Evolutionary conservation across 2,113 vertebrate genomes (phyloP).

Genomic region (Podarcis raffonei): DNA sequence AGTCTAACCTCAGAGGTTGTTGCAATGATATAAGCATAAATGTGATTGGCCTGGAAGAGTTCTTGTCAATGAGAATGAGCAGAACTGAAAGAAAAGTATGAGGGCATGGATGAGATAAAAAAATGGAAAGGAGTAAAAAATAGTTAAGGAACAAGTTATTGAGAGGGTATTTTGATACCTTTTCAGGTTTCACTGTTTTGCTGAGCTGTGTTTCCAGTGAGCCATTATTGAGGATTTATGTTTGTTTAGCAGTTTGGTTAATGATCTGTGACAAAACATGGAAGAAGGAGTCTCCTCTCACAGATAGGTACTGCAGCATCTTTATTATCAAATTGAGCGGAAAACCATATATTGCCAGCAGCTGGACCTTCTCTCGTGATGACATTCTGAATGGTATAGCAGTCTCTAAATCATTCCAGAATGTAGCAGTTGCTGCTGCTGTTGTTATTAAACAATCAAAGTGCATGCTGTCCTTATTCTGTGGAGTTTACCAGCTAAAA

Average conservation of each 20-base stretch:
- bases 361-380: not conserved
- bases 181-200: not conserved
- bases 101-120: no score
- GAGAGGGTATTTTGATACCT: not conserved
- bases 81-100: no score
- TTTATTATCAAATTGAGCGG: conserved; percentile 1
- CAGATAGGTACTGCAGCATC: not conserved
- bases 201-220: not conserved
- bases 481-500: not conserved
- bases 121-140: not conserved
- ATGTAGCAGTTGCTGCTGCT: no score
- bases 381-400: not conserved
- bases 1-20: no score
- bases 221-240: not conserved
- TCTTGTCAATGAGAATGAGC: no score
- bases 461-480: not conserved
- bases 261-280: not conserved
- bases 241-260: not conserved
- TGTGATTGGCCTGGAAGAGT: no score
- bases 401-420: no score
- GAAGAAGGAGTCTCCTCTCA: not conserved
- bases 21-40: no score
- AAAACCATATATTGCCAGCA: not conserved
- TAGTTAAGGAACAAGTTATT: not conserved
- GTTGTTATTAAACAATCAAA: no score